Base-by-base conservation (phyloP, 1,140 invertebrate species). In the Heterodera carotae region DNA sequence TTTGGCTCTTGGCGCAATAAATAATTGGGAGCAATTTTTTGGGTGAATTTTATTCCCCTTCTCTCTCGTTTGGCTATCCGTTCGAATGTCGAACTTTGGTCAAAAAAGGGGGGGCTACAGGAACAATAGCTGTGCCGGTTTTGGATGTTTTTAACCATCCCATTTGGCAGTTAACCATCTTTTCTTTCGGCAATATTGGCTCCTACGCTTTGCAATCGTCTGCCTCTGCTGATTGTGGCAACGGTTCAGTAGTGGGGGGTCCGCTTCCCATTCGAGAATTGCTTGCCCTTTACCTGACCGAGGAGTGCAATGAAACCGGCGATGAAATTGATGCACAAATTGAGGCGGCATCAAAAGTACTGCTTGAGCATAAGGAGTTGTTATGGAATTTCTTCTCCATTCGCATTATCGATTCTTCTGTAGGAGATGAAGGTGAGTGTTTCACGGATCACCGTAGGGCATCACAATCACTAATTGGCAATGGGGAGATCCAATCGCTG, bases 381-480 rank as follows among this genome's bases (percentile, higher is more conserved):
- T 39, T 79, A 25, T 79, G 78, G 78, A 31, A 79, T 43, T 79
- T 56, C 70, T 79, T 79, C 48, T 79, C 76, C n/a, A 79, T 79
- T 29, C 27, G 75, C 39, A 78, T 77, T n/a, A 33, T 77, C 64
- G 71, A 33, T 56, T 31, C 48, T 70, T 34, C 68, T 27, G 29
- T 18, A 53, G 48, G 2, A 53, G 18, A 53, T 22, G 1, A 53
- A 53, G 48, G 48, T 18, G 48, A 53, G 48, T 53, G 12, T 53
- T 22, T 53, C 48, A 12, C n/a, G n/a, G n/a, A n/a, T n/a, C n/a
- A n/a, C n/a, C n/a, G n/a, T n/a, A n/a, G n/a, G n/a, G n/a, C n/a
- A n/a, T n/a, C n/a, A n/a, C n/a, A n/a, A n/a, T n/a, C n/a, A n/a
- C n/a, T n/a, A n/a, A n/a, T n/a, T n/a, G n/a, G n/a, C n/a, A n/a